Evolutionary conservation across 2,113 vertebrate species (phyloP).

Genomic region (Chamaea fasciata): DNA sequence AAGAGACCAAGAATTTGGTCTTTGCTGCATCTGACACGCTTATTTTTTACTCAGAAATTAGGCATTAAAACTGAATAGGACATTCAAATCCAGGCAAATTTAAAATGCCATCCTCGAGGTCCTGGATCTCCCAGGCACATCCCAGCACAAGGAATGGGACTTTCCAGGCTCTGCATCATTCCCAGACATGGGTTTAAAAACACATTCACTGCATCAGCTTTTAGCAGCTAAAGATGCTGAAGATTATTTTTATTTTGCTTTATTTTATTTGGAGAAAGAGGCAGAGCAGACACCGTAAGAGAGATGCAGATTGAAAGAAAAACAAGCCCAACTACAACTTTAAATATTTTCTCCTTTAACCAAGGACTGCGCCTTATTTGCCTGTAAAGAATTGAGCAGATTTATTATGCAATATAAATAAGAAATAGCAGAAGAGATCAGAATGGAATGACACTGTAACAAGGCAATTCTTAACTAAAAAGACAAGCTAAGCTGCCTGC

Average conservation of each 20-base stretch:
- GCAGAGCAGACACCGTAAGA: neutral
- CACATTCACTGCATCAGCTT: neutral
- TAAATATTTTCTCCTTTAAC: conserved; percentile 40
- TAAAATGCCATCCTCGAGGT: neutral
- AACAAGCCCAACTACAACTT: neutral
- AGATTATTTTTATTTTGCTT: neutral
- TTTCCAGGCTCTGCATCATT: neutral
- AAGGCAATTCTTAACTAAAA: conserved; percentile 70
- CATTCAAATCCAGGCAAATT: neutral
- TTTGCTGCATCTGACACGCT: neutral
- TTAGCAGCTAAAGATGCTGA: neutral
- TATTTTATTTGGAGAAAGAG: neutral
- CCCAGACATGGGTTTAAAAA: neutral
- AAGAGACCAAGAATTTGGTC: neutral
- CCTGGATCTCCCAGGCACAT: neutral
- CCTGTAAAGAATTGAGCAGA: neutral
- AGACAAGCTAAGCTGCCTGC: conserved; percentile 63
- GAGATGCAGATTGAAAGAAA: neutral
- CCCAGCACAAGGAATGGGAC: neutral
- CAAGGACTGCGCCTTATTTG: conserved; percentile 19
- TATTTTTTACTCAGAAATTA: neutral
- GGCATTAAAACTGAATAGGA: neutral
- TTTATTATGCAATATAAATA: conserved; percentile 39
- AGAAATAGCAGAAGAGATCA: neutral
- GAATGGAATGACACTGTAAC: conserved; percentile 30